Evolutionary conservation across 2,113 vertebrate genomes (phyloP), one percentile per base, ranked within the genome.

Genomic region (Rallus limicola): DNA sequence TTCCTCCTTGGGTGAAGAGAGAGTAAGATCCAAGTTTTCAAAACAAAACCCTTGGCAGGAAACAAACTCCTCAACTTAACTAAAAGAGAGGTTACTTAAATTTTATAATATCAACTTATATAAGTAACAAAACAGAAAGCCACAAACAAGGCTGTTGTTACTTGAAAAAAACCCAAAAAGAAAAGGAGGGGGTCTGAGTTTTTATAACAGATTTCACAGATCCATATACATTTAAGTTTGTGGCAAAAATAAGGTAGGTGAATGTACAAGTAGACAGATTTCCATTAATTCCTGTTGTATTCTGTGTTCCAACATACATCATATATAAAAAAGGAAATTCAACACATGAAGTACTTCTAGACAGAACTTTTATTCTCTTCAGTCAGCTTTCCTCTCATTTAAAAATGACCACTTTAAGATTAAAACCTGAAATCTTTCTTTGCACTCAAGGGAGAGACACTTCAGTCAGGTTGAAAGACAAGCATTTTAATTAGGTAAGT

Each of bases 271-370:
- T 11, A 94, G 58, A 82, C 3, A 63, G 11, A 29, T 34, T 96
- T 97, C 75, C 70, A 62, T 62, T 2, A 69, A 87, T 92, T 82
- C 38, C 29, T 25, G 74, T 29, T 55, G 14, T 69, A 52, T 65
- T 79, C 24, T 76, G 24, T 36, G 16, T 84, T 46, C 80, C 87
- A 95, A 69, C n/a, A 79, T 46, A 62, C 16, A 59, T 38, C 75
- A 69, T 55, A 65, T n/a, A 92, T 82, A 56, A 78, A 85, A 95
- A 95, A 64, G 71, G 55, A 93, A 96, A 92, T 36, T 85, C 23
- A 72, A 63, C 64, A 92, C 2, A 75, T 36, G 58, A 63, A 56
- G 34, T 63, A 64, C 50, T 68, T 93, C 79, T 58, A 71, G 44
- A 29, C 50, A 88, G 88, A 44, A 36, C 67, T 92, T 96, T 70